A percentile compares a stretch with the other conserved stretches of the same genome.
Evolutionary conservation across 2,113 vertebrate genomes (phyloP).

Genomic region (Ictalurus furcatus): DNA sequence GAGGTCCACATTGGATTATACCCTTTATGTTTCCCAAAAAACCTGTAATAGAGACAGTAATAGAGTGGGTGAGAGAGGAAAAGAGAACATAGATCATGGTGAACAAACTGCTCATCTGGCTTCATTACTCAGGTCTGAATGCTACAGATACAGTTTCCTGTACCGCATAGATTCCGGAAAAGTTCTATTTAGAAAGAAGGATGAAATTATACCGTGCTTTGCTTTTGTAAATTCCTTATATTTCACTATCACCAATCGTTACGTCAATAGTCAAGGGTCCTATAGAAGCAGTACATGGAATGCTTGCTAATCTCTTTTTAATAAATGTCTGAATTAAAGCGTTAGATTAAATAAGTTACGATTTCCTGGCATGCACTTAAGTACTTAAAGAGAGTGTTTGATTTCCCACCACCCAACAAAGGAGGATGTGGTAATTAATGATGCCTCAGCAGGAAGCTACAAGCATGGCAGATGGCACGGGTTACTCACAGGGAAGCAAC

Average conservation of each 20-base stretch:
- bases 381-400: constrained; percentile 60
- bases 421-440: constrained; percentile 62
- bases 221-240: not conserved
- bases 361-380: constrained; percentile 57
- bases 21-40: constrained; percentile 46
- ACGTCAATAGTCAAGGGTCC: not conserved
- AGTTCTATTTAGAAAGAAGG: not conserved
- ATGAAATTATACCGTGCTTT: not conserved
- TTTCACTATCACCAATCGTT: not conserved
- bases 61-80: constrained; percentile 37
- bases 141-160: constrained; percentile 12
- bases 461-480: constrained; percentile 58
- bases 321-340: constrained; percentile 49
- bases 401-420: constrained; percentile 52
- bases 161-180: not conserved
- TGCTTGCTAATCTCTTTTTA: constrained; percentile 38
- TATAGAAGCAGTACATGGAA: constrained; percentile 8
- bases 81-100: constrained; percentile 19
- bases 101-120: constrained; percentile 27
- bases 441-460: constrained; percentile 55
- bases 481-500: constrained; percentile 55
- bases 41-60: constrained; percentile 27
- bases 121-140: constrained; percentile 23
- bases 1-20: constrained; percentile 53
- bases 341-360: constrained; percentile 51